These are phyloP conservation scores for Callinectes sapidus DNA, from an alignment of 2,888 invertebrate species.

Conservation along the genomic window DNA sequence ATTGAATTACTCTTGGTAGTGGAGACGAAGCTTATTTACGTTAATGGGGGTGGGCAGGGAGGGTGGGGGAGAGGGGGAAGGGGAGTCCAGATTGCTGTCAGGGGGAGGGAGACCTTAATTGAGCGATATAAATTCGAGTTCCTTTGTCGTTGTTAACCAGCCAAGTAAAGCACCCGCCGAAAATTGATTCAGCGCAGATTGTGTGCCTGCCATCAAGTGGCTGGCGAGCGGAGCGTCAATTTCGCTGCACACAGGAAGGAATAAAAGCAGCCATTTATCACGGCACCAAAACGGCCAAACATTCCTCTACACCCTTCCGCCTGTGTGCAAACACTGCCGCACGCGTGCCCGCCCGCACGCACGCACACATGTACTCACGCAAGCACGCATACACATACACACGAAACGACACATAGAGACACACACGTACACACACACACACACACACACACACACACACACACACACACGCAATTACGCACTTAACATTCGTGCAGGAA, in stretches of 20 bases:
- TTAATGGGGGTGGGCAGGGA: not conserved
- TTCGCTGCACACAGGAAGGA: slow-evolving; percentile 3
- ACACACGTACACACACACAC: not conserved
- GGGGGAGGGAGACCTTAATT: not conserved
- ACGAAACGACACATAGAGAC: not conserved
- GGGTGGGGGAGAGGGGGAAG: not conserved
- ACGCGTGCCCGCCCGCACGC: not conserved
- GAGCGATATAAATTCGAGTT: slow-evolving; percentile 20
- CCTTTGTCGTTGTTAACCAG: slow-evolving; percentile 25
- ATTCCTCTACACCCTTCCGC: slow-evolving; percentile 20
- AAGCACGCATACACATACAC: not conserved
- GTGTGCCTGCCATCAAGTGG: slow-evolving; percentile 31
- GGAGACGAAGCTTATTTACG: slow-evolving; percentile 8
- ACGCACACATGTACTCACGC: not conserved
- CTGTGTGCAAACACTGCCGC: not conserved
- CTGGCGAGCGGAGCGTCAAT: not conserved
- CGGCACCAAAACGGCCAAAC: slow-evolving; percentile 12
- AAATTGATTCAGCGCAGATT: slow-evolving; percentile 24
- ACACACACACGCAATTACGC: not conserved
- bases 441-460: slow-evolving; percentile 21
- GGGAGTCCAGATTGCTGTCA: not conserved
- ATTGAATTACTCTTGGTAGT: slow-evolving; percentile 21
- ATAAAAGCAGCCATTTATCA: slow-evolving; percentile 31
- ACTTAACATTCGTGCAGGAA: not conserved
- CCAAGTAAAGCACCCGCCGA: slow-evolving; percentile 20